Evolutionary conservation across 2,797 vertebrate species (phyloP).

Genomic region (Danio aesculapii): DNA sequence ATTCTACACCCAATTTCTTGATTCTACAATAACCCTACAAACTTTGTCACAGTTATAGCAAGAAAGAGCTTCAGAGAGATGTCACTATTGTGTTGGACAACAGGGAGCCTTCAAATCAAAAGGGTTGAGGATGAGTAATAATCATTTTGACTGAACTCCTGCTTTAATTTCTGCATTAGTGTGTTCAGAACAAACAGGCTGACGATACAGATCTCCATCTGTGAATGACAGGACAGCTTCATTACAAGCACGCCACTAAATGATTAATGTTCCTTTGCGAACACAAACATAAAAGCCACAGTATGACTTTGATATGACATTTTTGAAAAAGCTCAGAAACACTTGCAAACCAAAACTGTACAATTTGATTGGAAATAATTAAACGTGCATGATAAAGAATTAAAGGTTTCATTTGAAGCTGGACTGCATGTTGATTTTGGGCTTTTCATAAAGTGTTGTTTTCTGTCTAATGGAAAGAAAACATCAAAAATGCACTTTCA

Average conservation of each 20-base stretch:
- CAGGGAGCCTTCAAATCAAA: too few species aligned
- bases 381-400: background rate
- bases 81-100: too few species aligned
- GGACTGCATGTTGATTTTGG: background rate
- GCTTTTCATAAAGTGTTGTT: too few species aligned
- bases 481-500: too few species aligned
- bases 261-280: background rate
- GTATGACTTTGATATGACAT: background rate
- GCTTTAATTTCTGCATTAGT: slow-evolving; percentile 8
- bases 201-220: slow-evolving; percentile 20
- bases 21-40: too few species aligned
- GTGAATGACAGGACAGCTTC: slow-evolving; percentile 10
- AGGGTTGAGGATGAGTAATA: background rate
- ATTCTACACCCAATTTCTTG: too few species aligned
- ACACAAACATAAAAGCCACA: slow-evolving; percentile 19
- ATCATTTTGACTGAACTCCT: background rate
- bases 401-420: background rate
- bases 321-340: slow-evolving; percentile 6
- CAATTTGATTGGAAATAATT: background rate
- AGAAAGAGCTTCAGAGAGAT: too few species aligned
- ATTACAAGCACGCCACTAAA: background rate
- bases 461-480: too few species aligned
- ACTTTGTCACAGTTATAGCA: too few species aligned
- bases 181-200: background rate
- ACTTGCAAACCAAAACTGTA: background rate